phyloP scores from a whole-genome alignment of 2,113 vertebrate genomes.

The Grus americana region DNA sequence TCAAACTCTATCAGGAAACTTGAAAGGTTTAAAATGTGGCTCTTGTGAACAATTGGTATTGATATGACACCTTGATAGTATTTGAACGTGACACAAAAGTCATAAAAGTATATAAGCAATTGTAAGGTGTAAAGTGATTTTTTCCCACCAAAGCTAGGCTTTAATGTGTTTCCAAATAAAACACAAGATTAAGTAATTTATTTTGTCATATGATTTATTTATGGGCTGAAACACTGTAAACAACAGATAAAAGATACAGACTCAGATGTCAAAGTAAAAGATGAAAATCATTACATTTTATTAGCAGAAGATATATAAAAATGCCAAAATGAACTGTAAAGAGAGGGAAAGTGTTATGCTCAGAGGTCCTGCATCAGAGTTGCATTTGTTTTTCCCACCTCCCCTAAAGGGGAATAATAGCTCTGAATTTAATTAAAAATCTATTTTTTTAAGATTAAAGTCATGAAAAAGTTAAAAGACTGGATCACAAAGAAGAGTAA shows the following conservation, averaged over 20 bases:
- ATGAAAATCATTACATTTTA: conserved; percentile 78
- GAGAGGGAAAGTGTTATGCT: conserved; percentile 67
- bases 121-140: conserved; percentile 66
- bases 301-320: conserved; percentile 75
- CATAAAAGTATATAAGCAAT: conserved; percentile 69
- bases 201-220: conserved; percentile 78
- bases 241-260: conserved; percentile 75
- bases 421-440: conserved; percentile 81
- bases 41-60: conserved; percentile 71
- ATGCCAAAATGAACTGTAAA: conserved; percentile 72
- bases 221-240: conserved; percentile 72
- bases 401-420: conserved; percentile 74
- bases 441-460: conserved; percentile 81
- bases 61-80: conserved; percentile 69
- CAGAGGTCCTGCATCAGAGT: conserved; percentile 68
- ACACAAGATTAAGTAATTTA: conserved; percentile 76
- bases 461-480: conserved; percentile 81
- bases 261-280: conserved; percentile 72
- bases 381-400: conserved; percentile 74
- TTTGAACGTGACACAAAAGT: conserved; percentile 63
- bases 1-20: conserved; percentile 68
- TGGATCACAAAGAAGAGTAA: conserved; percentile 76
- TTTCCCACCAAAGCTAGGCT: conserved; percentile 64
- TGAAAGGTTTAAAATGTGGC: conserved; percentile 69
- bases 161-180: conserved; percentile 77